Evolutionary conservation across 1,140 invertebrate species (phyloP).

Genomic region (Teleopsis dalmanni): DNA sequence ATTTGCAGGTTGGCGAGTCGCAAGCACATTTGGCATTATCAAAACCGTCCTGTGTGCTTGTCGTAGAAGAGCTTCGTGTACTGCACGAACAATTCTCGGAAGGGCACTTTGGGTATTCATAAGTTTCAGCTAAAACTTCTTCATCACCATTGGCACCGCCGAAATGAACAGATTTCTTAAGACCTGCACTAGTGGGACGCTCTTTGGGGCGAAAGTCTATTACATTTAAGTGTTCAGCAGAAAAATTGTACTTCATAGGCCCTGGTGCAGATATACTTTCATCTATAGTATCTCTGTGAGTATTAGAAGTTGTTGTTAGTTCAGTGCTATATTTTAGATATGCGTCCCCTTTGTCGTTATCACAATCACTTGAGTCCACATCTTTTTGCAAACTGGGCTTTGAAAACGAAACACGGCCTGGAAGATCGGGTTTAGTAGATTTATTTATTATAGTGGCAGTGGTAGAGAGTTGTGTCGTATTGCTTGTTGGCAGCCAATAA

Average conservation of each 20-base stretch:
- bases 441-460: slow-evolving; percentile 2
- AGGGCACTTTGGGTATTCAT: slow-evolving; percentile 39
- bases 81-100: slow-evolving; percentile 40
- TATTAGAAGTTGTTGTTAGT: background rate
- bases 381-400: slow-evolving; percentile 27
- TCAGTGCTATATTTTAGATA: too few relatives aligned
- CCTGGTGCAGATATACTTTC: slow-evolving; percentile 30
- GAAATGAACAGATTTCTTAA: slow-evolving; percentile 36
- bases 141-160: slow-evolving; percentile 17
- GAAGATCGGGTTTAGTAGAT: slow-evolving; percentile 34
- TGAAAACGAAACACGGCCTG: slow-evolving; percentile 37
- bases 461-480: background rate
- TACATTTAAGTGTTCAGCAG: slow-evolving; percentile 6
- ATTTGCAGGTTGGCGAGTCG: slow-evolving; percentile 24
- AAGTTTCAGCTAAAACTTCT: slow-evolving; percentile 28
- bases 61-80: slow-evolving; percentile 32
- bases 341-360: slow-evolving; percentile 32
- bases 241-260: slow-evolving; percentile 12
- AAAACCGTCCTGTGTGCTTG: slow-evolving; percentile 19
- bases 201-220: slow-evolving; percentile 12
- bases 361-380: slow-evolving; percentile 34
- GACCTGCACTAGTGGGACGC: background rate
- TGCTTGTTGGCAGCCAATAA: slow-evolving; percentile 2
- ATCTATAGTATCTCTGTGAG: background rate
- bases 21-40: slow-evolving; percentile 28